Percentiles rank a stretch among this genome's conserved stretches.
These are phyloP conservation scores for Mactra quadrangularis DNA, from an alignment of 1,140 invertebrate genomes.

Conservation along the genomic window DNA sequence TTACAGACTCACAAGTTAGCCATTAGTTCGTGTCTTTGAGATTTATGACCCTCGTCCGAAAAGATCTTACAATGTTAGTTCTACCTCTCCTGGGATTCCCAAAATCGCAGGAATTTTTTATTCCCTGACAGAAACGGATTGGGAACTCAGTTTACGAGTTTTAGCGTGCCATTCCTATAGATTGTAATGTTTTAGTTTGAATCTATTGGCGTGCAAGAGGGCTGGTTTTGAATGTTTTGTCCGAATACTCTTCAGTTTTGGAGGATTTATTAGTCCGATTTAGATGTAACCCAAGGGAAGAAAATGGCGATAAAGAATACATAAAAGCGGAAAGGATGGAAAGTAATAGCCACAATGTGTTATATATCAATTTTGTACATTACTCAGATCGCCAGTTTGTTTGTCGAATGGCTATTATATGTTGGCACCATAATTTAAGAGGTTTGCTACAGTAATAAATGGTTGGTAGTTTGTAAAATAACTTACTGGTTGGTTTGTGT, in stretches of 20 bases:
- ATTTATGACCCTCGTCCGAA: slow-evolving; percentile 47
- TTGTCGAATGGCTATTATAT: slow-evolving; percentile 8
- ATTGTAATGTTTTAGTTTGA: slow-evolving; percentile 26
- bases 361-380: slow-evolving; percentile 49
- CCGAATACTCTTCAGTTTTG: slow-evolving; percentile 13
- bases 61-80: slow-evolving; percentile 25
- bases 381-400: slow-evolving; percentile 34
- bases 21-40: slow-evolving; percentile 50
- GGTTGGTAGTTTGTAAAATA: not conserved
- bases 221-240: slow-evolving; percentile 27
- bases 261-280: slow-evolving; percentile 45
- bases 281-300: slow-evolving; percentile 37
- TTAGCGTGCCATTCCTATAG: slow-evolving; percentile 36
- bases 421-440: slow-evolving; percentile 46
- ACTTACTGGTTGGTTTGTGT: not conserved
- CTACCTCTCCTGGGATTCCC: slow-evolving; percentile 27
- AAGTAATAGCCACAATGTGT: slow-evolving; percentile 32
- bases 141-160: slow-evolving; percentile 47
- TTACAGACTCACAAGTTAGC: slow-evolving; percentile 34
- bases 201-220: slow-evolving; percentile 12
- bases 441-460: not conserved
- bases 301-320: slow-evolving; percentile 34
- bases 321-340: slow-evolving; percentile 31
- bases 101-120: slow-evolving; percentile 47
- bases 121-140: slow-evolving; percentile 53